These are phyloP conservation scores for Fragum fragum DNA, from an alignment of 2,888 invertebrate species.

Conservation along the genomic window DNA sequence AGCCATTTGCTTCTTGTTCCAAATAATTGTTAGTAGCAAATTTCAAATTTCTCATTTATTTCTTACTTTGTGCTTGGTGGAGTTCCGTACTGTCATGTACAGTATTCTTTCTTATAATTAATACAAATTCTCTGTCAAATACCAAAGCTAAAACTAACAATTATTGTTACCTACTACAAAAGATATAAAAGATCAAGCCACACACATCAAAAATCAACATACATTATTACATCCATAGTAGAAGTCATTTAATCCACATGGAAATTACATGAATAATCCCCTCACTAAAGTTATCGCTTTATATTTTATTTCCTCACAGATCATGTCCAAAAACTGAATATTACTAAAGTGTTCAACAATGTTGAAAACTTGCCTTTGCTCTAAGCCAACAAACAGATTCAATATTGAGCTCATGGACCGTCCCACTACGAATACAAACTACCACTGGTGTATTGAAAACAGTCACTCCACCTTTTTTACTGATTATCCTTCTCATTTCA, in stretches of 20 bases:
- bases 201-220: not conserved
- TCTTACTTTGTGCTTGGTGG: too few relatives aligned
- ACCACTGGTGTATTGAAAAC: conserved; percentile 5
- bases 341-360: not conserved
- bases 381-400: conserved; percentile 12
- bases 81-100: too few relatives aligned
- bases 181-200: too few relatives aligned
- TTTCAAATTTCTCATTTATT: too few relatives aligned
- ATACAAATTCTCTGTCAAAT: too few relatives aligned
- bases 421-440: conserved; percentile 10
- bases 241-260: not conserved
- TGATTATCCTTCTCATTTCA: conserved; percentile 18
- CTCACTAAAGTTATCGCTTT: too few relatives aligned
- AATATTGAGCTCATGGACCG: not conserved
- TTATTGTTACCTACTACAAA: too few relatives aligned
- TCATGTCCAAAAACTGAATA: conserved; percentile 12
- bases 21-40: too few relatives aligned
- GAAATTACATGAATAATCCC: not conserved
- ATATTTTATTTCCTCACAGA: not conserved
- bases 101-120: too few relatives aligned
- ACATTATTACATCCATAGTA: conserved; percentile 14
- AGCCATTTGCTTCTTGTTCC: too few relatives aligned
- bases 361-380: conserved; percentile 29
- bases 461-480: conserved; percentile 24
- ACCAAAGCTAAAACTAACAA: too few relatives aligned